These are phyloP conservation scores for Bubo blakistoni DNA, from an alignment of 2,113 vertebrate genomes.

Conservation along the genomic window DNA sequence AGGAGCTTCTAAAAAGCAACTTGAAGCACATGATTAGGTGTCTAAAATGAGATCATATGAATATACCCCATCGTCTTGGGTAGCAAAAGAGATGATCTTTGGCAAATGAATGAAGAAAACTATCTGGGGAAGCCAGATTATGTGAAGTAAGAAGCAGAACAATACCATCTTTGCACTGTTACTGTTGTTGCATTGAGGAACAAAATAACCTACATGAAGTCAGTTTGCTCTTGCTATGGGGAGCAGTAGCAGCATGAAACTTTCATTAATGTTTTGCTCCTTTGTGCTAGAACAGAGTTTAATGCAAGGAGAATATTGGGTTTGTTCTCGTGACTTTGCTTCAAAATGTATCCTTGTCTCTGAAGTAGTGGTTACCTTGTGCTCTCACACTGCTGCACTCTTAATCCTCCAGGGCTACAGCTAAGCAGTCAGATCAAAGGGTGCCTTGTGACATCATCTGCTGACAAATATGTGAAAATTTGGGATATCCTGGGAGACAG, in stretches of 20 bases:
- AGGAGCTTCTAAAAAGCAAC: not conserved
- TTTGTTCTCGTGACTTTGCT: not conserved
- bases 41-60: not conserved
- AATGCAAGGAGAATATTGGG: not conserved
- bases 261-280: not conserved
- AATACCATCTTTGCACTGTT: not conserved
- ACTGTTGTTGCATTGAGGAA: not conserved
- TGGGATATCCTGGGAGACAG: constrained; percentile 94
- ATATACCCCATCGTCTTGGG: not conserved
- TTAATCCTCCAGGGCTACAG: constrained; percentile 79
- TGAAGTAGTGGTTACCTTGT: not conserved
- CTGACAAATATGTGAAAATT: constrained; percentile 92
- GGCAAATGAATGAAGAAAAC: not conserved
- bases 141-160: not conserved
- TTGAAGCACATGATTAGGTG: not conserved
- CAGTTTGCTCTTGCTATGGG: not conserved
- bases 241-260: not conserved
- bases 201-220: not conserved
- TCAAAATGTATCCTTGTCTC: not conserved
- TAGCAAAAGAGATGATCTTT: not conserved
- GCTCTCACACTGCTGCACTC: not conserved
- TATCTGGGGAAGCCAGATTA: not conserved
- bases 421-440: constrained; percentile 95
- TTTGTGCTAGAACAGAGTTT: not conserved
- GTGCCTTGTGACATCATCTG: constrained; percentile 92